Evolutionary conservation across 2,888 invertebrate species (phyloP), one percentile per base, ranked within the genome.

Genomic region (Venusia cambrica): DNA sequence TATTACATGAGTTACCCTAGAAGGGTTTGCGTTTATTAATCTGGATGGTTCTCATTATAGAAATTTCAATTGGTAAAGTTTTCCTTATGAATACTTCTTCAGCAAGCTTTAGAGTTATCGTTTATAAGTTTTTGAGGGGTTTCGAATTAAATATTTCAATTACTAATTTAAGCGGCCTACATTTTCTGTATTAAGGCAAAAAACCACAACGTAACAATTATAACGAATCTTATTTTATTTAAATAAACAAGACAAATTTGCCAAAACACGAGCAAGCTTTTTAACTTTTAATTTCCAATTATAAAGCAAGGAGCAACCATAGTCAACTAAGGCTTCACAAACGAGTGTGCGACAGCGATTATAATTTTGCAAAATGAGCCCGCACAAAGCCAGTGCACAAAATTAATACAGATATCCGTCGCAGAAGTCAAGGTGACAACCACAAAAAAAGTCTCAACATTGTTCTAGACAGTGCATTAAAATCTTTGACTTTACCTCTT

Each of bases 21-120:
- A 28, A 72, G 74, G 78, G 51, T 65, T 73, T 73, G 79, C 83
- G 81, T 85, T 84, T 84, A 84, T 84, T 80, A 84, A 79, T 78
- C 72, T 69, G 64, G 77, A 77, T 76, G 79, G 76, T 73, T 80
- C 62, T 79, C 81, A 80, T 84, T 84, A 78, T 69, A 79, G 84
- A 83, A 84, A 85, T 85, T 85, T 85, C 81, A 85, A 87, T 83
- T 65, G 73, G 55, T 40, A 58, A 87, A 87, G 68, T 85, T 87
- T 78, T 73, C 73, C 75, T 78, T 78, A 80, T 84, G 81, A 85
- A 87, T 85, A 77, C 72, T 73, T 75, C 65, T 70, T 71, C 58
- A 69, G 62, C 62, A 65, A 65, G 71, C 64, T 74, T 75, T 69
- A 65, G 52, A 79, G 75, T 83, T 85, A 84, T 81, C 84, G 79